phyloP scores from a whole-genome alignment of 2,113 vertebrate genomes.

The Eptatretus burgeri region DNA sequence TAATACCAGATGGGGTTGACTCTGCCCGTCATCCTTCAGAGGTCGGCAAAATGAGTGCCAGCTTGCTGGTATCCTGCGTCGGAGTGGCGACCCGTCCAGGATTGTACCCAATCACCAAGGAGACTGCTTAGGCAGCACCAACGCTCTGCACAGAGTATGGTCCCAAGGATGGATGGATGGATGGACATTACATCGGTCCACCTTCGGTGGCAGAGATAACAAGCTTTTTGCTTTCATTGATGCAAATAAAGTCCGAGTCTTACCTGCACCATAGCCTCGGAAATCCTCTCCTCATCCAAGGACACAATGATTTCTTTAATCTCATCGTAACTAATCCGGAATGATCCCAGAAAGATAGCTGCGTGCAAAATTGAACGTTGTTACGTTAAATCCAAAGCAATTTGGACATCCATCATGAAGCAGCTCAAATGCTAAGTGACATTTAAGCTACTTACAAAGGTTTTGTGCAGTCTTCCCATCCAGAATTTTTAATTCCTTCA shows the following conservation, averaged over 20 bases:
- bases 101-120: no score
- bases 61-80: no score
- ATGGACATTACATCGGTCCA: no score
- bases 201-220: no score
- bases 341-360: slow-evolving; percentile 90
- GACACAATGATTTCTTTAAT: slow-evolving; percentile 60
- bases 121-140: no score
- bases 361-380: slow-evolving; percentile 8
- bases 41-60: no score
- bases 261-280: slow-evolving; percentile 89
- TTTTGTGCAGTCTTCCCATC: slow-evolving; percentile 88
- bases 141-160: no score
- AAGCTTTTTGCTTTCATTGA: no score
- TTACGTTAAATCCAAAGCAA: not conserved
- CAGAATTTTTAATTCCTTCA: slow-evolving; percentile 76
- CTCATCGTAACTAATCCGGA: slow-evolving; percentile 67
- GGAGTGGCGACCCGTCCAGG: no score
- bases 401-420: not conserved
- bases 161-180: no score
- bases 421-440: not conserved
- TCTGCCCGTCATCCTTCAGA: no score
- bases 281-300: slow-evolving; percentile 61
- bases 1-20: no score
- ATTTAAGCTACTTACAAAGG: slow-evolving; percentile 43
- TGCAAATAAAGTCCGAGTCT: slow-evolving; percentile 1